Conservation (phyloP, 2,797 vertebrate species). For the Falco berigora region DNA sequence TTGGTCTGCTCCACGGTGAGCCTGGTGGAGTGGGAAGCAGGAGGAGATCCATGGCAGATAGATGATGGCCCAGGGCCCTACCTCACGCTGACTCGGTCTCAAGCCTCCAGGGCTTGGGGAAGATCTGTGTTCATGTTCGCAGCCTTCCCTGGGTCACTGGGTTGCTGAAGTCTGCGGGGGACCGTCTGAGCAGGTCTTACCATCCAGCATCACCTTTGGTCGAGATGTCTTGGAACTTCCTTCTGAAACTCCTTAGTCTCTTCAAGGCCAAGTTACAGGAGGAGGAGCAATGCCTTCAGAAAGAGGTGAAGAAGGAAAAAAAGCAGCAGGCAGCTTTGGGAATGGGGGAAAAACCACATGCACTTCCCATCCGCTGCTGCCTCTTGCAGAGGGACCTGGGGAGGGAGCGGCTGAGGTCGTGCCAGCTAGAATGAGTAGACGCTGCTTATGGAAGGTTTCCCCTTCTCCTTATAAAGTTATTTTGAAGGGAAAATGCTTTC, state of each 20-base stretch:
- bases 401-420: background rate
- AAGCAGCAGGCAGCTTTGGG: background rate
- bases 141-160: background rate
- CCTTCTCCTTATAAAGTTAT: conserved; percentile 52
- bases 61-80: background rate
- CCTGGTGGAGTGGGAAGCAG: background rate
- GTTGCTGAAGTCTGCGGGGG: background rate
- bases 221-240: background rate
- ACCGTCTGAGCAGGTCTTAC: background rate
- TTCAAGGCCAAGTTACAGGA: background rate
- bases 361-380: background rate
- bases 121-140: fast-evolving
- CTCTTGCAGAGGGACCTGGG: background rate
- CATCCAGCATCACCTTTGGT: background rate
- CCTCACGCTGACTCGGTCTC: background rate
- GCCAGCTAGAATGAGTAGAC: background rate
- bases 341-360: background rate
- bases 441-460: background rate
- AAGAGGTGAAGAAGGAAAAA: background rate
- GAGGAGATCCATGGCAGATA: background rate
- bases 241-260: background rate
- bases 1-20: fast-evolving
- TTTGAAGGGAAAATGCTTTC: conserved; percentile 17
- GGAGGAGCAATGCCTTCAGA: background rate
- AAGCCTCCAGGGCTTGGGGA: background rate